Conservation (phyloP, 1,140 invertebrate genomes). For the Frieseomelitta varia region DNA sequence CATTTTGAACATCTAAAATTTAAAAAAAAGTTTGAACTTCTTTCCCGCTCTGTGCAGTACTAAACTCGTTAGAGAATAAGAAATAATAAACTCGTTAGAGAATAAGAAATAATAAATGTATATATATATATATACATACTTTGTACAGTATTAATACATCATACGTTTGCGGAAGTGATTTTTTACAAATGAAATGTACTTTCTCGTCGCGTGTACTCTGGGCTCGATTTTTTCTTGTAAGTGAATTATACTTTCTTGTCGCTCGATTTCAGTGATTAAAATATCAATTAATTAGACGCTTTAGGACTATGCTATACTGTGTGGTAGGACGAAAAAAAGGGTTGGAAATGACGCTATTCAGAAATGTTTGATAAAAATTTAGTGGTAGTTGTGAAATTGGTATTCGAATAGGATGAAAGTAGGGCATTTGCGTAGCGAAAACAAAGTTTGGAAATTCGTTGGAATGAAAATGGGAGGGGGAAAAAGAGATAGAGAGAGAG, state of each 20-base stretch:
- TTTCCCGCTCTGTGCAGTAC: too few species aligned
- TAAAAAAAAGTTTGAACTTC: too few species aligned
- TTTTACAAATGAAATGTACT: too few species aligned
- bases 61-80: too few species aligned
- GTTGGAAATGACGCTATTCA: neutral
- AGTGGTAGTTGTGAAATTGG: neutral
- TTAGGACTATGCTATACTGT: neutral
- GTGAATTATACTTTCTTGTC: neutral
- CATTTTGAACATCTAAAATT: neutral
- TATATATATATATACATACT: too few species aligned
- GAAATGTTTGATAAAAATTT: neutral
- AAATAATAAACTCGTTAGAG: too few species aligned
- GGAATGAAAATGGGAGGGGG: neutral
- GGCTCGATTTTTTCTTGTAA: neutral
- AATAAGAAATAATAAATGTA: too few species aligned
- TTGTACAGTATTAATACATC: too few species aligned
- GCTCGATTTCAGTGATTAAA: neutral
- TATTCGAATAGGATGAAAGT: neutral
- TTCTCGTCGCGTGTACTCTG: too few species aligned
- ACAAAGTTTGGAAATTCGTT: conserved; percentile 31
- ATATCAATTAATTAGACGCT: neutral
- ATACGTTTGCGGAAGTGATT: too few species aligned
- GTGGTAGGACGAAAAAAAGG: neutral
- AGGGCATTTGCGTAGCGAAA: neutral
- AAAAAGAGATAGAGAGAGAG: too few species aligned